Evolutionary conservation across 1,140 invertebrate genomes (phyloP).

Genomic region (Choristoneura fumiferana): DNA sequence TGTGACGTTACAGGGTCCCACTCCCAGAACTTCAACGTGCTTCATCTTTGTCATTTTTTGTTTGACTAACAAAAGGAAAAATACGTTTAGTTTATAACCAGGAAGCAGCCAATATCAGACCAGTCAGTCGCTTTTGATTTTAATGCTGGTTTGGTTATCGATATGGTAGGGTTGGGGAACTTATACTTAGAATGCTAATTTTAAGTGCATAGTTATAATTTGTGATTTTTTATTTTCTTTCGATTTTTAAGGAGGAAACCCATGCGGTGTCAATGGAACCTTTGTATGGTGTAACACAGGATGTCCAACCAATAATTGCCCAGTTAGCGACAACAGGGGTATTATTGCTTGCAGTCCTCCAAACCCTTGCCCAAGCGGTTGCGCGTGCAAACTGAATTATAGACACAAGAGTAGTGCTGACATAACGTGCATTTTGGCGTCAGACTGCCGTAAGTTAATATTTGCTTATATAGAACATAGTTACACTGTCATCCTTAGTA

Average conservation of each 20-base stretch:
- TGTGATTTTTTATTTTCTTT: neutral
- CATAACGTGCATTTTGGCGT: slow-evolving; percentile 39
- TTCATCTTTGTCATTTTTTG: too few species aligned
- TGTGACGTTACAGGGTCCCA: too few species aligned
- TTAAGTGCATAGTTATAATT: neutral
- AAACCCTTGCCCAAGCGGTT: slow-evolving; percentile 40
- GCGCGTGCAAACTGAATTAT: slow-evolving; percentile 37
- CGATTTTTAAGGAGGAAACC: slow-evolving; percentile 9
- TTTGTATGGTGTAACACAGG: slow-evolving; percentile 36
- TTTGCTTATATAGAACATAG: too few species aligned
- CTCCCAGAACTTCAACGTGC: too few species aligned
- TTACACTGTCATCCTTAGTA: too few species aligned
- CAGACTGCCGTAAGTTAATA: slow-evolving; percentile 49
- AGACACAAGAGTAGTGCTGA: slow-evolving; percentile 31
- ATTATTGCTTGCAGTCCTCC: slow-evolving; percentile 34
- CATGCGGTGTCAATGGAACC: slow-evolving; percentile 36
- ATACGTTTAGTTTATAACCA: too few species aligned
- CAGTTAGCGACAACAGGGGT: slow-evolving; percentile 33
- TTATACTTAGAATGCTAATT: too few species aligned
- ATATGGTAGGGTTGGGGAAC: too few species aligned
- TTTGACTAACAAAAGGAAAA: too few species aligned
- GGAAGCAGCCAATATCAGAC: too few species aligned
- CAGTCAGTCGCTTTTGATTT: too few species aligned
- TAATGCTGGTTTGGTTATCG: too few species aligned
- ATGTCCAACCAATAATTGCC: slow-evolving; percentile 47